These are phyloP conservation scores for Heterochromis multidens DNA, from an alignment of 2,113 vertebrate species.

Conservation along the genomic window DNA sequence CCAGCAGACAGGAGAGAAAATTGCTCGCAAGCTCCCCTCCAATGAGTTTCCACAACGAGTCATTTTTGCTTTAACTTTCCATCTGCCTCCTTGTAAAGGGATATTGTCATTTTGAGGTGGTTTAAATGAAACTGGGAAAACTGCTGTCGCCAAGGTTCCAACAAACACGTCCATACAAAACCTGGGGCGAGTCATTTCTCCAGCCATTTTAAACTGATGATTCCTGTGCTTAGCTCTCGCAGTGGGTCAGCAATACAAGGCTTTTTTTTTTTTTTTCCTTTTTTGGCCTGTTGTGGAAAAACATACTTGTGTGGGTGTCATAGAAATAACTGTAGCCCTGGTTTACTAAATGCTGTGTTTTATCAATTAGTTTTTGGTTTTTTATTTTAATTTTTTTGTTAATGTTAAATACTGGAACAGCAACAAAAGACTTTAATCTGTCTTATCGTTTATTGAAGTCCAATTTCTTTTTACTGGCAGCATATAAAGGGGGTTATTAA, in stretches of 20 bases:
- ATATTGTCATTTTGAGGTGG: constrained; percentile 73
- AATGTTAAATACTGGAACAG: constrained; percentile 7
- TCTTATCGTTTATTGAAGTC: constrained; percentile 7
- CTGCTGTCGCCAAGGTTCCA: constrained; percentile 44
- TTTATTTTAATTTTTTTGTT: background rate
- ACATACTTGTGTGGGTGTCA: constrained; percentile 18
- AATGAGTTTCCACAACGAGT: constrained; percentile 60
- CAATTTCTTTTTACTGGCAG: constrained; percentile 35
- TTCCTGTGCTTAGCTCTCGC: constrained; percentile 65
- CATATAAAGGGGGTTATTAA: constrained; percentile 14
- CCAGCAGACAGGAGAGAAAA: constrained; percentile 55
- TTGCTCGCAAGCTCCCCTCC: constrained; percentile 36
- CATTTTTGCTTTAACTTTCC: constrained; percentile 65
- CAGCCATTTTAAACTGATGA: constrained; percentile 43
- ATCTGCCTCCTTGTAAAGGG: constrained; percentile 74
- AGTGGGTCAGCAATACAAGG: constrained; percentile 45
- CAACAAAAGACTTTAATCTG: constrained; percentile 9
- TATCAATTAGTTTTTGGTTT: background rate
- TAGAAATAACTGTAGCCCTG: constrained; percentile 59
- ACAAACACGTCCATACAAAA: constrained; percentile 55
- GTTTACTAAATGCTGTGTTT: constrained; percentile 46
- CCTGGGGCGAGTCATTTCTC: constrained; percentile 57
- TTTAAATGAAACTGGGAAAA: constrained; percentile 62
- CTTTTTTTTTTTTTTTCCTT: background rate
- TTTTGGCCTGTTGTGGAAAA: constrained; percentile 32